These are phyloP conservation scores for Orchesella flavescens DNA, from an alignment of 2,888 invertebrate genomes.

Conservation along the genomic window DNA sequence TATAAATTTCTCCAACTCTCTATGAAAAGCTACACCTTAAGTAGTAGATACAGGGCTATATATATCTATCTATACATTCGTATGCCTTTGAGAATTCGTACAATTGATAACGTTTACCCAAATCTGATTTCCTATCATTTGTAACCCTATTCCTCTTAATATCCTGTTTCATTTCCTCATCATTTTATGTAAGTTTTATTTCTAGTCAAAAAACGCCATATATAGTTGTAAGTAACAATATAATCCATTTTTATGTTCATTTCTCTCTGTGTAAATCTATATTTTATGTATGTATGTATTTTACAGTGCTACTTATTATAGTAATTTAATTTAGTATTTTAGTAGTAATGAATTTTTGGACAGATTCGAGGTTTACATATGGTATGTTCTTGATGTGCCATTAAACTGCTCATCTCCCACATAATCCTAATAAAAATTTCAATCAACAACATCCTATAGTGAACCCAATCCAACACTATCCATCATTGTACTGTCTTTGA, in stretches of 20 bases:
- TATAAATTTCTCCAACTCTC: no score
- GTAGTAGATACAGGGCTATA: no score
- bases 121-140: not conserved
- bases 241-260: not conserved
- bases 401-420: not conserved
- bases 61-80: not conserved
- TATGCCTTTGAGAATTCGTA: slow-evolving; percentile 8
- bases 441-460: no score
- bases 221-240: slow-evolving; percentile 12
- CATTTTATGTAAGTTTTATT: no score
- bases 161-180: no score
- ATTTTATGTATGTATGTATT: not conserved
- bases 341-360: slow-evolving; percentile 51
- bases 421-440: no score
- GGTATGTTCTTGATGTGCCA: not conserved
- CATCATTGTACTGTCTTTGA: no score
- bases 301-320: not conserved
- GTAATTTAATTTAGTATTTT: slow-evolving; percentile 6
- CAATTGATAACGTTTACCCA: not conserved
- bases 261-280: not conserved
- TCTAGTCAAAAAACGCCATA: no score
- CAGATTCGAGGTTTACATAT: slow-evolving; percentile 59
- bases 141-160: no score
- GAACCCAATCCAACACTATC: no score
- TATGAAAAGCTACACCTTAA: no score